These are phyloP conservation scores for Carassius auratus DNA, from an alignment of 2,113 vertebrate genomes.

Conservation along the genomic window DNA sequence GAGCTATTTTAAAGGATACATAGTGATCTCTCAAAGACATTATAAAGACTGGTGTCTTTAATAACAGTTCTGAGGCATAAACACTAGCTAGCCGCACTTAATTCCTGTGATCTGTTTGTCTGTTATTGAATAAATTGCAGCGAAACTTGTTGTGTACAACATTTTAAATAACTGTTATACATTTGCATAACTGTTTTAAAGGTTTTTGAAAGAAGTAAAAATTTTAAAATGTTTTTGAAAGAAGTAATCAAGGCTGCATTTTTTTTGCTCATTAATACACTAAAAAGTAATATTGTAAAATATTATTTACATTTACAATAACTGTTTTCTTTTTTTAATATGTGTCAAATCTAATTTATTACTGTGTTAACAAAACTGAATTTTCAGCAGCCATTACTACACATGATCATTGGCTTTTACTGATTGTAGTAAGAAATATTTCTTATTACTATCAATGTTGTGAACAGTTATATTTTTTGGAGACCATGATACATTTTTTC, in stretches of 20 bases:
- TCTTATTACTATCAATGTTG: no score
- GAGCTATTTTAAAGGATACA: not conserved
- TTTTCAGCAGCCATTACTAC: not conserved
- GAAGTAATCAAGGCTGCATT: not conserved
- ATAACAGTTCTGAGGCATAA: slow-evolving; percentile 10
- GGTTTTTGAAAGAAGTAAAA: not conserved
- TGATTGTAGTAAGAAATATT: no score
- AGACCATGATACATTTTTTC: no score
- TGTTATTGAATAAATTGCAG: not conserved
- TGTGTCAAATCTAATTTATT: no score
- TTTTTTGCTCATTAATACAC: not conserved
- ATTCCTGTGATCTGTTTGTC: not conserved
- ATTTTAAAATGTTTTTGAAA: not conserved
- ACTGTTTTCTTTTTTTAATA: no score
- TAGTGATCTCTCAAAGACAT: not conserved
- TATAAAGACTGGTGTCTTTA: not conserved
- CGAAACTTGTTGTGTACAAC: not conserved
- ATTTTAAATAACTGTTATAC: no score
- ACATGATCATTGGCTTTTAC: no score
- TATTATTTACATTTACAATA: no score
- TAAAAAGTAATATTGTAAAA: not conserved
- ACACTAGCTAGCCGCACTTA: not conserved
- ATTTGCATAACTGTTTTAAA: not conserved
- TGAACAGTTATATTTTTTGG: no score
- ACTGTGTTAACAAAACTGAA: not conserved